Evolutionary conservation across 2,113 vertebrate species (phyloP).

Genomic region (Reinhardtius hippoglossoides): DNA sequence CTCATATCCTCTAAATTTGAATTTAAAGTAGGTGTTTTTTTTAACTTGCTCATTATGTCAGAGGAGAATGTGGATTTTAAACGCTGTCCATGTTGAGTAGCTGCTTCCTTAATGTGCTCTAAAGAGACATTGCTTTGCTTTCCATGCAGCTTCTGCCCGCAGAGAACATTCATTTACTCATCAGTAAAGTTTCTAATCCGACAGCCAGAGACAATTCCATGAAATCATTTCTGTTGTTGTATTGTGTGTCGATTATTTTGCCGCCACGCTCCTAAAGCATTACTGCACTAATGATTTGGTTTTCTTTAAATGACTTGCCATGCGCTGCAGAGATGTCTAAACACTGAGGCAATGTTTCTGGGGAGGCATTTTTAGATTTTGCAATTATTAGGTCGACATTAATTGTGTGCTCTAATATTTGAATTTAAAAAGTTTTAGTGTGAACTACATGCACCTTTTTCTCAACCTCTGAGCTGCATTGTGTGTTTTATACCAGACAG

Average conservation of each 20-base stretch:
- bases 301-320: constrained; percentile 9
- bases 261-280: constrained; percentile 13
- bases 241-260: constrained; percentile 21
- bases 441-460: constrained; percentile 15
- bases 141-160: constrained; percentile 64
- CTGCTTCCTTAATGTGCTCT: constrained; percentile 45
- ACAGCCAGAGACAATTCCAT: constrained; percentile 75
- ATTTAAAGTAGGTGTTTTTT: neutral
- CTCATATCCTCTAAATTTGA: constrained; percentile 32
- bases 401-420: constrained; percentile 39
- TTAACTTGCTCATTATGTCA: neutral
- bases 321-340: constrained; percentile 6
- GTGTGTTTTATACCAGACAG: constrained; percentile 60
- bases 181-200: constrained; percentile 37
- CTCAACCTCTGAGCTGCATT: constrained; percentile 48
- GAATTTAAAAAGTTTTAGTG: neutral
- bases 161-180: constrained; percentile 42
- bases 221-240: constrained; percentile 45
- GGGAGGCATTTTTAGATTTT: constrained; percentile 4
- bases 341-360: constrained; percentile 15
- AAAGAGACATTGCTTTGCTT: constrained; percentile 66
- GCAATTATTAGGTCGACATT: constrained; percentile 26
- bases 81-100: constrained; percentile 23
- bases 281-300: constrained; percentile 36
- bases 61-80: constrained; percentile 17